Evolutionary conservation across 1,140 invertebrate genomes (phyloP).

Genomic region (Neoseiulus cucumeris): DNA sequence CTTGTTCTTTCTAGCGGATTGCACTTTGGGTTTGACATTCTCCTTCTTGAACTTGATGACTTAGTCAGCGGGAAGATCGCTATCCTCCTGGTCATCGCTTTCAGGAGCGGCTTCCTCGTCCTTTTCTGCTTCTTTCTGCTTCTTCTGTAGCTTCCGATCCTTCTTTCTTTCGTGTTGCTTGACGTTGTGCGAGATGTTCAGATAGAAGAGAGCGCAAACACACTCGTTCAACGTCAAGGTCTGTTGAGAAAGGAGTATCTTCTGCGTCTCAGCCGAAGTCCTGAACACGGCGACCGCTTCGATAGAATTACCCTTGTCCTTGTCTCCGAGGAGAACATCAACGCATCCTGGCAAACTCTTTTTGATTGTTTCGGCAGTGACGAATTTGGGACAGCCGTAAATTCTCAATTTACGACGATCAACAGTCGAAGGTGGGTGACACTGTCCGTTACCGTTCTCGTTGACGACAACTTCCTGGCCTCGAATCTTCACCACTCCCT

Average conservation of each 20-base stretch:
- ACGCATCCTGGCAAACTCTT: not conserved
- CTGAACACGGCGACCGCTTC: not conserved
- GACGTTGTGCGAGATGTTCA: slow-evolving; percentile 5
- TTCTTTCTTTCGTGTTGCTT: slow-evolving; percentile 6
- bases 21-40: not conserved
- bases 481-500: not conserved
- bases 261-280: not conserved
- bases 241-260: not conserved
- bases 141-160: not conserved
- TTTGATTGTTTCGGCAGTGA: not conserved
- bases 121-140: not conserved
- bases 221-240: slow-evolving; percentile 7
- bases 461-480: not conserved
- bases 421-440: not conserved
- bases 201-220: slow-evolving; percentile 2
- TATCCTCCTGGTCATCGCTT: not conserved
- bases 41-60: not conserved
- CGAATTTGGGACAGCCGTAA: slow-evolving; percentile 1
- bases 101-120: not conserved
- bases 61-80: not conserved
- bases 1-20: not conserved
- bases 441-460: slow-evolving; percentile 3
- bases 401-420: not conserved
- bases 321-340: not conserved
- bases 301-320: not conserved